Percentiles rank a stretch among this genome's conserved stretches.
Conservation (phyloP, 1,140 invertebrate species). For the Cydia strobilella region DNA sequence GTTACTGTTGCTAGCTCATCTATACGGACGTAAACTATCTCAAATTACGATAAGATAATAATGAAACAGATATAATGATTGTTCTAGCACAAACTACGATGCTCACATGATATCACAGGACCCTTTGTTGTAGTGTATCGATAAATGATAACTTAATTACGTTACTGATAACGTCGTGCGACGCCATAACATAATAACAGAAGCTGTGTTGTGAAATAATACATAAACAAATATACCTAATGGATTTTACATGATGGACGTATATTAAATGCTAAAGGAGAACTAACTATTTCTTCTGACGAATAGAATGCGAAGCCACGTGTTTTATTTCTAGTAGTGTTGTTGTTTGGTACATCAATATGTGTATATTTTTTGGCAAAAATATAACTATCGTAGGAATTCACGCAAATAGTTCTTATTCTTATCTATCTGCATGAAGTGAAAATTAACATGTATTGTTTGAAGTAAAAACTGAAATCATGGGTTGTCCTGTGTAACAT, state of each 20-base stretch:
- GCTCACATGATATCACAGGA: neutral
- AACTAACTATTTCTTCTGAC: no score
- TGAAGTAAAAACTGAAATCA: no score
- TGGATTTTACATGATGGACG: neutral
- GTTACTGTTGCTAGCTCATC: neutral
- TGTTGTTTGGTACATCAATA: no score
- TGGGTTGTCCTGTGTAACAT: no score
- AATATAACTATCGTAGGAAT: no score
- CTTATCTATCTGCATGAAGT: no score
- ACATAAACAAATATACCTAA: neutral
- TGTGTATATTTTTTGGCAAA: no score
- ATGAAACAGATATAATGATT: conserved; percentile 9
- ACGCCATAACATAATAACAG: neutral
- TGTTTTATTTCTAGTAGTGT: no score
- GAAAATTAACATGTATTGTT: no score
- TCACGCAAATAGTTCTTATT: no score
- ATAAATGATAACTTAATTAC: conserved; percentile 1
- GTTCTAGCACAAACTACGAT: neutral
- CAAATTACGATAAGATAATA: conserved; percentile 10
- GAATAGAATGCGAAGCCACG: no score
- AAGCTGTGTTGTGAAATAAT: neutral
- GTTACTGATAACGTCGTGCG: neutral
- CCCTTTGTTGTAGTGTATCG: neutral
- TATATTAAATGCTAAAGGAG: no score
- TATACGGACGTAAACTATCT: neutral